Evolutionary conservation across 1,140 invertebrate species (phyloP).

Genomic region (Monochamus saltuarius): DNA sequence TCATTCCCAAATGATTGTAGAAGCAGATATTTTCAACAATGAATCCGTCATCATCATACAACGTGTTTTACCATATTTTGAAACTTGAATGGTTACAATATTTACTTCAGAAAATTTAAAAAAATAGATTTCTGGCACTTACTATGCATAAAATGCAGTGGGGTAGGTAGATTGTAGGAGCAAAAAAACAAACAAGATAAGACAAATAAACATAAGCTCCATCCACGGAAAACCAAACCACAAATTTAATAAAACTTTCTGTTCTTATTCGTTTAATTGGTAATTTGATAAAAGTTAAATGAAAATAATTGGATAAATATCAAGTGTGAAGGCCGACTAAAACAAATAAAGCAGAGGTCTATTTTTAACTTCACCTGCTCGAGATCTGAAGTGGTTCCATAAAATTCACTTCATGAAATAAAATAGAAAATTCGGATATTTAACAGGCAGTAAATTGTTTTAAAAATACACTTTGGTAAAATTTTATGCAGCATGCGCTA

Average conservation of each 20-base stretch:
- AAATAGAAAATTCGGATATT: slow-evolving; percentile 15
- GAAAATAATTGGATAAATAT: slow-evolving; percentile 25
- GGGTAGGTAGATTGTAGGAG: too few relatives aligned
- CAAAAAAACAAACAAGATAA: not conserved
- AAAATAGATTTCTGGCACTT: too few relatives aligned
- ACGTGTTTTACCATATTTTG: too few relatives aligned
- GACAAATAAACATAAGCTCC: slow-evolving; percentile 5
- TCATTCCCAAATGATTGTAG: too few relatives aligned
- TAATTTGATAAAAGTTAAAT: slow-evolving; percentile 19
- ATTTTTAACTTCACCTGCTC: slow-evolving; percentile 23
- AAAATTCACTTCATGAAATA: slow-evolving; percentile 14
- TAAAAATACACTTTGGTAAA: not conserved
- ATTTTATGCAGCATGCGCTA: not conserved
- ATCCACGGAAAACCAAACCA: not conserved
- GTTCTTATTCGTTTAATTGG: slow-evolving; percentile 15
- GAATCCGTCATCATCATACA: too few relatives aligned
- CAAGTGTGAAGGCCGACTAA: slow-evolving; percentile 20
- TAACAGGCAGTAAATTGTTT: slow-evolving; percentile 6
- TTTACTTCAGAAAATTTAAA: too few relatives aligned
- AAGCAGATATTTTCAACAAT: too few relatives aligned
- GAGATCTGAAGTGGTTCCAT: slow-evolving; percentile 22
- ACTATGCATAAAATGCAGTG: too few relatives aligned
- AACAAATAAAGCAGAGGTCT: slow-evolving; percentile 22
- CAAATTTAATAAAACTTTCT: slow-evolving; percentile 5
- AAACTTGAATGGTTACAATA: too few relatives aligned